These are phyloP conservation scores for Rhaphigaster nebulosa DNA, from an alignment of 2,888 invertebrate genomes.

Conservation along the genomic window DNA sequence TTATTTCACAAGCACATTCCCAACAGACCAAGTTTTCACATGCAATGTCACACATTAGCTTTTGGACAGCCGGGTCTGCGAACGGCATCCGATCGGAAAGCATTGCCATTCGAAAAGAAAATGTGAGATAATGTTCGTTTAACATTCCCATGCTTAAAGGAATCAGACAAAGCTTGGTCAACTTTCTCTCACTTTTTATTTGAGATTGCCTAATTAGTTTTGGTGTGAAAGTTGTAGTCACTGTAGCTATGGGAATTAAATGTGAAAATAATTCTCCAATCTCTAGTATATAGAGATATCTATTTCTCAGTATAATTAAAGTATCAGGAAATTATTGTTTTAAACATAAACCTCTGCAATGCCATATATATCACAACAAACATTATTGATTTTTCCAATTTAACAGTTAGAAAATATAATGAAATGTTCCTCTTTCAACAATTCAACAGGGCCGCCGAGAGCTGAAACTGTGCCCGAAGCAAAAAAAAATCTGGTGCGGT, in stretches of 20 bases:
- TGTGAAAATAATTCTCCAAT: neutral
- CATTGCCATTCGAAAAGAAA: neutral
- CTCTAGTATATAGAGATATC: neutral
- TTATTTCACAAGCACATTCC: too few relatives aligned
- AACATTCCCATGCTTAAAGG: neutral
- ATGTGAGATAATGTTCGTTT: neutral
- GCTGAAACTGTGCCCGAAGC: too few relatives aligned
- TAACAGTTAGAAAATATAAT: too few relatives aligned
- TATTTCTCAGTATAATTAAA: neutral
- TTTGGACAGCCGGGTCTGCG: neutral
- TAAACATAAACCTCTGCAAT: too few relatives aligned
- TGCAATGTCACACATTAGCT: too few relatives aligned
- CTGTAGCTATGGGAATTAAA: neutral
- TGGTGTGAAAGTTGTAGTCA: neutral
- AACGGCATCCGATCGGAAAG: neutral
- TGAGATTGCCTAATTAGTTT: neutral
- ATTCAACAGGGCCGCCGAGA: too few relatives aligned
- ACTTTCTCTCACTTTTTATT: neutral
- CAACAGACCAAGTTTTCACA: neutral
- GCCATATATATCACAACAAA: too few relatives aligned
- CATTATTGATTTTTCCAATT: too few relatives aligned
- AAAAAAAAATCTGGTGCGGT: too few relatives aligned
- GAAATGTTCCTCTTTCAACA: too few relatives aligned
- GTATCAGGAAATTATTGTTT: too few relatives aligned
- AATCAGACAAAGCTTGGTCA: neutral